Conservation (phyloP, 2,113 vertebrate genomes). For the Corynorhinus townsendii region DNA sequence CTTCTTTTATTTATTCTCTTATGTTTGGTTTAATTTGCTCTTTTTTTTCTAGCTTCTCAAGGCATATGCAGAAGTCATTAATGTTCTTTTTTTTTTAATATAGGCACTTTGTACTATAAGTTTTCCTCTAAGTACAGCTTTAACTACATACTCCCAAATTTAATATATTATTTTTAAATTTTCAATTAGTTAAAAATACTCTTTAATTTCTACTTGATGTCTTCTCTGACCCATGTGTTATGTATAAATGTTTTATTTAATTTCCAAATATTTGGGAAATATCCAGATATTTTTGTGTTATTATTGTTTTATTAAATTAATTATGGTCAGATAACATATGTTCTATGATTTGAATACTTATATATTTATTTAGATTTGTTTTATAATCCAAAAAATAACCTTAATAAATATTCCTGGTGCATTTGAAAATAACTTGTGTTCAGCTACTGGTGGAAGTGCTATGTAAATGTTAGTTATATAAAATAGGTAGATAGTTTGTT, state of each 20-base stretch:
- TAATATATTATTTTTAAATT: neutral
- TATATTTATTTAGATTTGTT: neutral
- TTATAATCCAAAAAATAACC: neutral
- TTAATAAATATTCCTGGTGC: neutral
- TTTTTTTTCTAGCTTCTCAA: neutral
- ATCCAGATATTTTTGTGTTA: neutral
- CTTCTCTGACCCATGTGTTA: neutral
- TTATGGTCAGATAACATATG: neutral
- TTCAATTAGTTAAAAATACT: neutral
- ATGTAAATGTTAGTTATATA: neutral
- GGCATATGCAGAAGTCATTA: neutral
- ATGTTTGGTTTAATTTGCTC: neutral
- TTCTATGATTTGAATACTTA: neutral
- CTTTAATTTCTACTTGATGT: neutral
- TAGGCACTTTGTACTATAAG: neutral
- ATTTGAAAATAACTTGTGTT: neutral
- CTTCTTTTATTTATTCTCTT: neutral
- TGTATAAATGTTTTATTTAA: neutral
- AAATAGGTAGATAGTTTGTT: neutral
- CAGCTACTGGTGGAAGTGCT: neutral
- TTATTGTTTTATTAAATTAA: neutral
- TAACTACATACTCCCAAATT: neutral
- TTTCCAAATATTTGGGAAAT: neutral
- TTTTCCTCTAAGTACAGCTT: neutral
- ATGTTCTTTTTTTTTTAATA: neutral